These are phyloP conservation scores for Acanthis flammea DNA, from an alignment of 2,797 vertebrate genomes.

Conservation along the genomic window DNA sequence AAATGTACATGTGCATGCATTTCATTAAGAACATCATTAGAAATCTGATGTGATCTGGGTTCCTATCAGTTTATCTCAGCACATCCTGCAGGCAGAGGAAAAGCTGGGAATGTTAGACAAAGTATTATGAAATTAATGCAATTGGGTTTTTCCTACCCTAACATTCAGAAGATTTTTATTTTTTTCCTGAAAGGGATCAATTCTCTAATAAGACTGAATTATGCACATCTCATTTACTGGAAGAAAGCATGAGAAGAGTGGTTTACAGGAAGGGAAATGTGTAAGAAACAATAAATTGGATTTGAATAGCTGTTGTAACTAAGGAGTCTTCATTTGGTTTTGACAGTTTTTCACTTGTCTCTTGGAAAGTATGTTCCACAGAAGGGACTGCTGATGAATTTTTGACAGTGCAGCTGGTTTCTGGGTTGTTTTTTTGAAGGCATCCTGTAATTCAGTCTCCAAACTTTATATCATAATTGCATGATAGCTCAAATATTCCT, in stretches of 20 bases:
- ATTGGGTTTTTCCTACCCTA: neutral
- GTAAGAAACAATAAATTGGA: slow-evolving; percentile 24
- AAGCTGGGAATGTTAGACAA: neutral
- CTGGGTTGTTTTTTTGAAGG: neutral
- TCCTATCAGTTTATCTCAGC: neutral
- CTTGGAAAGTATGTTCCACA: neutral
- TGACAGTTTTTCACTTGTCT: slow-evolving; percentile 22
- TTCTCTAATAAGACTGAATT: slow-evolving; percentile 41
- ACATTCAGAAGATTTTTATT: neutral
- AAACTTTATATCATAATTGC: neutral
- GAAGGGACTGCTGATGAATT: slow-evolving; percentile 4
- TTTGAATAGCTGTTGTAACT: neutral
- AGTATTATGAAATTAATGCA: neutral
- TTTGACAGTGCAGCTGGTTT: slow-evolving; percentile 14
- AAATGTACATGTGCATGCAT: neutral
- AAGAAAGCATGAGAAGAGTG: slow-evolving; percentile 32
- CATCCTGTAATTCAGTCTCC: neutral
- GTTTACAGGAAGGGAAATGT: slow-evolving; percentile 17
- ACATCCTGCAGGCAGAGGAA: neutral
- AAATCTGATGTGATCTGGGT: neutral
- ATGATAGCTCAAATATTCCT: neutral
- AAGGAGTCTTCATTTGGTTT: slow-evolving; percentile 23
- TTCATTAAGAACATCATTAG: neutral
- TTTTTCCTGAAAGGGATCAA: slow-evolving; percentile 2
- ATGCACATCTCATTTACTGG: slow-evolving; percentile 45